Evolutionary conservation across 2,113 vertebrate species (phyloP), one percentile per base, ranked within the genome.

Genomic region (Tachycineta bicolor): DNA sequence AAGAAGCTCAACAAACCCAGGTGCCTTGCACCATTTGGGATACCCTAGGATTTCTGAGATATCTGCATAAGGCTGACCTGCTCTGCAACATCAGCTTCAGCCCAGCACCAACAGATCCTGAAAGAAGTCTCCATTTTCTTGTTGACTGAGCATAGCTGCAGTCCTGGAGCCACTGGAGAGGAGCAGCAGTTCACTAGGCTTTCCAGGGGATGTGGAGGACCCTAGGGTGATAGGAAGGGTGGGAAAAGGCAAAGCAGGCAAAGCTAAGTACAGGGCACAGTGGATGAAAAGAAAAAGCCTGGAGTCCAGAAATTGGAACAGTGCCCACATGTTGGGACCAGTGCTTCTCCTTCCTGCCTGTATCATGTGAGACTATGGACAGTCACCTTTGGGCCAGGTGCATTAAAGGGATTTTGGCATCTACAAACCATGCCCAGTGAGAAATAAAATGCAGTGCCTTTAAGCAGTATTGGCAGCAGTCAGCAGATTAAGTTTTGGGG

Each of bases 251-350:
- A 2, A 14, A 60, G 29, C 23, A 65, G 41, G 55, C 20, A 52
- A 23, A 73, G 50, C 17, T 11, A 41, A 76, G 25, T 43, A 76
- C 11, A 55, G 29, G 10, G 29, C 10, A 33, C 5, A 44, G 9
- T 24, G 44, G 6, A 67, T 23, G 15, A 55, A 73, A 91, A 69
- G 13, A 55, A 6, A n/a, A 88, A 75, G 15, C 8, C 62, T 49
- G 10, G 25, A 65, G 16, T 75, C 15, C 50, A 31, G 29, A 18
- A 56, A 23, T 17, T 12, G 31, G 28, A 87, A 47, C 2, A 41
- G 39, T 10, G 11, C 9, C 14, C 50, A 16, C 1, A 0, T 24
- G 6, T 11, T 79, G 24, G 46, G 10, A 79, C 5, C 20, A 52
- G 10, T 13, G 26, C 14, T 19, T 49, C 22, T 56, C 37, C 24